These are phyloP conservation scores for Altica lythri DNA, from an alignment of 2,888 invertebrate genomes.

Conservation along the genomic window DNA sequence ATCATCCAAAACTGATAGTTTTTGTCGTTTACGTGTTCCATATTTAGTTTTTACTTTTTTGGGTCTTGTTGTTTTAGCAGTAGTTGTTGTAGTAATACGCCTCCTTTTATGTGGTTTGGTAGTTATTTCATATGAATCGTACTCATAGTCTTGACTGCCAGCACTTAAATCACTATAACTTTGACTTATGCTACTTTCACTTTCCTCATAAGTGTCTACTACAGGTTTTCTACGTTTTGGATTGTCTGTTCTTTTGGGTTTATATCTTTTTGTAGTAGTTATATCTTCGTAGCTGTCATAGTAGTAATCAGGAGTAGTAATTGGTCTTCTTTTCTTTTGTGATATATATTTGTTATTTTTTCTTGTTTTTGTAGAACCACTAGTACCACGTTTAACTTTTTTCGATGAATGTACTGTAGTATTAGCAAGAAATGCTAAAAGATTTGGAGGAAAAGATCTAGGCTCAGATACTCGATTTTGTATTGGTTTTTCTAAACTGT, in stretches of 20 bases:
- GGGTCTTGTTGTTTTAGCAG: slow-evolving; percentile 31
- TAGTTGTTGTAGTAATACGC: slow-evolving; percentile 33
- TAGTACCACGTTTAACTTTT: slow-evolving; percentile 36
- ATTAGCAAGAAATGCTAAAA: slow-evolving; percentile 19
- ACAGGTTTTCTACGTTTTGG: slow-evolving; percentile 30
- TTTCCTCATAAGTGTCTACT: slow-evolving; percentile 39
- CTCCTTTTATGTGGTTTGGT: slow-evolving; percentile 37
- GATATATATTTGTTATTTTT: slow-evolving; percentile 33
- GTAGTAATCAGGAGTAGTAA: slow-evolving; percentile 38
- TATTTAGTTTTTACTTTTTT: slow-evolving; percentile 32
- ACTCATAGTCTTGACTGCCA: slow-evolving; percentile 33
- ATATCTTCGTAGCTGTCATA: slow-evolving; percentile 44
- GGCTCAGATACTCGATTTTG: slow-evolving; percentile 36
- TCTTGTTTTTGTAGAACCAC: slow-evolving; percentile 29
- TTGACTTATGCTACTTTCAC: slow-evolving; percentile 31
- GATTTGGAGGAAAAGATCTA: slow-evolving; percentile 4
- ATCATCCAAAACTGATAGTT: slow-evolving; percentile 26
- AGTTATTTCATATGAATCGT: slow-evolving; percentile 38
- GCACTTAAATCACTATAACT: slow-evolving; percentile 29
- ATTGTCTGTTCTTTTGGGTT: slow-evolving; percentile 31
- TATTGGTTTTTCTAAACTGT: slow-evolving; percentile 24
- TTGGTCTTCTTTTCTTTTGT: slow-evolving; percentile 27
- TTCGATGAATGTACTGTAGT: slow-evolving; percentile 20
- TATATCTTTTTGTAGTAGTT: slow-evolving; percentile 35
- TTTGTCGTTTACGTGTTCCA: slow-evolving; percentile 28